Base-by-base conservation (phyloP, 2,113 vertebrate genomes). In the Mobula hypostoma region DNA sequence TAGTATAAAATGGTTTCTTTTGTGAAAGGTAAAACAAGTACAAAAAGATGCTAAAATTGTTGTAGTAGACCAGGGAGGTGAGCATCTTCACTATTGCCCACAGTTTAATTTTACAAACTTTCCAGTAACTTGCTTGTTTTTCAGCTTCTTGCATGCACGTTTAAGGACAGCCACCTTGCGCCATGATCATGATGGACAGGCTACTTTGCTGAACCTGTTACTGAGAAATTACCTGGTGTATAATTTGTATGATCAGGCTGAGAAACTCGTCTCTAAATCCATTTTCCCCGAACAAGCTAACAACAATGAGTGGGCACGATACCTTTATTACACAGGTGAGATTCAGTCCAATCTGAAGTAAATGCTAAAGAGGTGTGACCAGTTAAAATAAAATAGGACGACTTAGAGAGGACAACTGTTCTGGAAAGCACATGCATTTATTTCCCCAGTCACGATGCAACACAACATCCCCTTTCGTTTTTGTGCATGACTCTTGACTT, bases 281-380 rank as follows among this genome's bases (percentile, higher is more conserved):
- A 97, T 99, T 94, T 99, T 99, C 94, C 99, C 99, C 0, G 99
- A 99, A 95, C 99, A 98, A 91, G 98, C 98, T 95, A 99, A 98
- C 96, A 99, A 99, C 97, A 99, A 99, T 0, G 99, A 99, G 96
- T 99, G 99, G 99, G 99, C 99, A 78, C 96, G 98, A n/a, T 99
- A 99, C 96, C 98, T 99, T 92, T 99, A 99, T 95, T 99, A 99
- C 96, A 99, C 99, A 94, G 98, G 99, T 99, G 95, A 97, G 95
- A 17, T 72, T 94, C 85, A 17, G 29, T n/a, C 70, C 72, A 91
- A 17, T 19, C n/a, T 94, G 72, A 29, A n/a, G 17, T 94, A 72
- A 27, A n/a, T 56, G n/a, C 14, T 94, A 74, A 77, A 94, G 27
- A 78, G 27, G 7, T 78, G 9, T 74, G 48, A 11, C n/a, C 40